Base-by-base conservation (phyloP, 2,113 vertebrate species). In the Sinocyclocheilus grahami region DNA sequence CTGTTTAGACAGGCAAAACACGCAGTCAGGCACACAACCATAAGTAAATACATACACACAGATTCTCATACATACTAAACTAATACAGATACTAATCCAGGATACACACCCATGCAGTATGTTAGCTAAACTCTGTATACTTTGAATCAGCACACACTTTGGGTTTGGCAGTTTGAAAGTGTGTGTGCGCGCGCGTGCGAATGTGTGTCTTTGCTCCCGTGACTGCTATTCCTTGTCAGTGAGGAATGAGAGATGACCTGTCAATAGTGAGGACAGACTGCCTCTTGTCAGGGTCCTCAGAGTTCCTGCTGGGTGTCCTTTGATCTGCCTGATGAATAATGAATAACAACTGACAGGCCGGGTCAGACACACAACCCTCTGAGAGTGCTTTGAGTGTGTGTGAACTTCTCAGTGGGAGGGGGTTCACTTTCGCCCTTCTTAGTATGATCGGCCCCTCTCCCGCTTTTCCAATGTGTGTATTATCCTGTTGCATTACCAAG, bases 291-390 rank as follows among this genome's bases (percentile, higher is more conserved):
- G 92, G 92, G 92, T 93, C 93, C 93, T 94, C 94, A 95, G 93
- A 94, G 93, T 94, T 94, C 93, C 95, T 94, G 92, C 85, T 79
- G 76, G 89, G 93, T 85, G 86, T 91, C 88, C 94, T 95, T 96
- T 96, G 95, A 96, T 96, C 93, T 92, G 90, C 93, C 91, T 93
- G 93, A 94, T 95, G 94, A 95, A 94, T 95, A 95, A 95, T 94
- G 94, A 94, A 93, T 91, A 84, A 89, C 90, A 93, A 92, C 91
- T 92, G 91, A 94, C 90, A 92, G 92, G 69, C 82, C 69, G 51
- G 82, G 82, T 84, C 93, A 69, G 92, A 92, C 93, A 94, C 87
- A 87, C 88, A 92, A 90, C 91, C 91, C 82, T 89, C 77, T 78
- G 65, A 87, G 89, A 90, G 87, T 90, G 87, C 85, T 90, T 79